Base-by-base conservation (phyloP, 2,888 invertebrate species). In the Agrotis ipsilon region DNA sequence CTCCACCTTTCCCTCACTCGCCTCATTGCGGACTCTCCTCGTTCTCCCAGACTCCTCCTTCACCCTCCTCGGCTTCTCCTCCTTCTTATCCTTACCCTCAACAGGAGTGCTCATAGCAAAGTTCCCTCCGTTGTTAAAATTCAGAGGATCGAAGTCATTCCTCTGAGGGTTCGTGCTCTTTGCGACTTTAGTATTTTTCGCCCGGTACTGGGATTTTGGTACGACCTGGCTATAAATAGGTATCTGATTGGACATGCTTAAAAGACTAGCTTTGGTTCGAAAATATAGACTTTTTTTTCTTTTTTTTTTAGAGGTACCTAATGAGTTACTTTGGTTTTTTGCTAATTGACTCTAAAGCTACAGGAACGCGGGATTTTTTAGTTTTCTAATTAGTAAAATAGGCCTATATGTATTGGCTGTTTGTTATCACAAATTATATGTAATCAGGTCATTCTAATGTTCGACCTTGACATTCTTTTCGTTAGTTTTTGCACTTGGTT, bases 121-220 rank as follows among this genome's bases (percentile, higher is more conserved):
- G 60, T 96, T 96, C 0, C 96, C 96, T 2, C 96, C 96, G 84
- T 94, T 93, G 93, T 98, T 87, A 94, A 97, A 86, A 96, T 98
- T 85, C 95, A 98, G 89, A 84, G 98, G 92, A 95, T 97, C 96
- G 87, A 98, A 90, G 94, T 98, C 87, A 74, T 97, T 80, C 87
- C 97, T 97, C 0, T 89, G 81, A 1, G 64, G 1, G 55, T 81
- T 83, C 14, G 91, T 72, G 27, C 89, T 91, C 59, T 91, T 90
- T 19, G 52, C 88, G 75, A 66, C 88, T 82, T 66, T 87, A 16
- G 81, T 83, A 63, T 88, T 94, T 87, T 93, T 94, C 9, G 88
- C 86, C 39, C 91, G 84, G 61, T 93, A 94, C 67, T 96, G 95
- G 0, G 94, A 94, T 82, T 96, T 96, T 5, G 96, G 96, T 21